Conservation (phyloP, 2,888 invertebrate species). For the Cerceris ruficornis region DNA sequence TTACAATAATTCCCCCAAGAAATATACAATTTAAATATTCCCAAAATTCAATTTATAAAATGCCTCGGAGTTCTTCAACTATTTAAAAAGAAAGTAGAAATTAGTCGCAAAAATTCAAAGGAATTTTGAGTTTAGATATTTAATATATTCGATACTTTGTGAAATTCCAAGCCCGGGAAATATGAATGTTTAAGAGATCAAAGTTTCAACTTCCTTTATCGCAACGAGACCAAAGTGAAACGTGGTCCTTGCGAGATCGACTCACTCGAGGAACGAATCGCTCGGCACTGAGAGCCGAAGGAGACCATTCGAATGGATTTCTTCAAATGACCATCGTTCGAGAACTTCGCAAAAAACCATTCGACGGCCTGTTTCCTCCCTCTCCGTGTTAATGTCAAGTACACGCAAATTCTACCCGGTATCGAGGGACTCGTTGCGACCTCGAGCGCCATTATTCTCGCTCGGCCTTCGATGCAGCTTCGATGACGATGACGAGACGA, state of each 20-base stretch:
- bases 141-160: too few species aligned
- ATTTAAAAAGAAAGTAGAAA: too few species aligned
- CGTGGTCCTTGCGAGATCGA: background rate
- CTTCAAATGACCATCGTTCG: conserved; percentile 39
- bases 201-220: too few species aligned
- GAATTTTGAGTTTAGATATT: too few species aligned
- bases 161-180: too few species aligned
- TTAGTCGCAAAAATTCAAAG: too few species aligned
- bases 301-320: conserved; percentile 30
- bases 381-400: conserved; percentile 59
- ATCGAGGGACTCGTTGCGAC: conserved; percentile 45
- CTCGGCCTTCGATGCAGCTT: conserved; percentile 57
- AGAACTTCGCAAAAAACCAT: conserved; percentile 34
- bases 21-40: too few species aligned
- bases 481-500: conserved; percentile 43
- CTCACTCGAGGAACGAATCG: conserved; percentile 32
- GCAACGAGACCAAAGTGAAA: too few species aligned
- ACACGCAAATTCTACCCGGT: conserved; percentile 49
- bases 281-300: conserved; percentile 42
- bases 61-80: too few species aligned
- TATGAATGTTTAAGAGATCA: too few species aligned
- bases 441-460: conserved; percentile 59
- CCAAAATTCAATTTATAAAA: too few species aligned
- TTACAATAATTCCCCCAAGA: too few species aligned
- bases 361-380: conserved; percentile 31